A percentile compares a stretch with the other conserved stretches of the same genome.
Conservation (phyloP, 1,140 invertebrate species). For the Sogatella furcifera region DNA sequence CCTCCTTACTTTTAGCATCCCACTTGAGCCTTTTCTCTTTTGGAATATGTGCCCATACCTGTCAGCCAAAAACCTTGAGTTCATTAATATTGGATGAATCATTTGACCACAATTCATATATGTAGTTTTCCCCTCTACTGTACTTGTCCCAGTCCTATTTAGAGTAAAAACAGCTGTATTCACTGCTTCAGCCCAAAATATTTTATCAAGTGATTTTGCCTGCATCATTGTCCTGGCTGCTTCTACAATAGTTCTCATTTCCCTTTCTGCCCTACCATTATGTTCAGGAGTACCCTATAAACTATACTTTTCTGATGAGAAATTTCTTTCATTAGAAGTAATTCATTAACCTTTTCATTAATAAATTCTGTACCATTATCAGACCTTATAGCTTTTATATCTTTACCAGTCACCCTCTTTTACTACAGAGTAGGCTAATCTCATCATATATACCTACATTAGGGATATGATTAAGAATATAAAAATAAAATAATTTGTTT, state of each 20-base stretch:
- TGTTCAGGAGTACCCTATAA: constrained; percentile 29
- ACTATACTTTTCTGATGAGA: constrained; percentile 16
- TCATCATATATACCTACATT: too few species aligned
- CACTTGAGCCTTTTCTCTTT: constrained; percentile 30
- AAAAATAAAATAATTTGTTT: too few species aligned
- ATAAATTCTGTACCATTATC: constrained; percentile 18
- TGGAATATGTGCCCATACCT: constrained; percentile 28
- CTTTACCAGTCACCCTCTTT: not conserved
- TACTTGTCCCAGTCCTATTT: constrained; percentile 24
- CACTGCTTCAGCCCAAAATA: constrained; percentile 30
- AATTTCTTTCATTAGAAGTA: constrained; percentile 6
- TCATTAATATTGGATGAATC: constrained; percentile 15
- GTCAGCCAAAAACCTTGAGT: constrained; percentile 29
- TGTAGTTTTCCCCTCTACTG: constrained; percentile 23
- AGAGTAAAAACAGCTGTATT: constrained; percentile 23
- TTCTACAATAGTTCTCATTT: constrained; percentile 35
- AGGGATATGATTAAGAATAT: too few species aligned
- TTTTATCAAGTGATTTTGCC: constrained; percentile 7
- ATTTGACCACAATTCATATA: constrained; percentile 29
- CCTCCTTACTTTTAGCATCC: constrained; percentile 29
- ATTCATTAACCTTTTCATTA: constrained; percentile 1
- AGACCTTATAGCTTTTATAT: constrained; percentile 6
- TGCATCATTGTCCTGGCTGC: constrained; percentile 29
- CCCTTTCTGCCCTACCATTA: constrained; percentile 30
- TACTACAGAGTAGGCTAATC: too few species aligned